Percentiles rank a stretch among this genome's conserved stretches.
Evolutionary conservation across 1,140 invertebrate genomes (phyloP).

Genomic region (Drosophila elegans): DNA sequence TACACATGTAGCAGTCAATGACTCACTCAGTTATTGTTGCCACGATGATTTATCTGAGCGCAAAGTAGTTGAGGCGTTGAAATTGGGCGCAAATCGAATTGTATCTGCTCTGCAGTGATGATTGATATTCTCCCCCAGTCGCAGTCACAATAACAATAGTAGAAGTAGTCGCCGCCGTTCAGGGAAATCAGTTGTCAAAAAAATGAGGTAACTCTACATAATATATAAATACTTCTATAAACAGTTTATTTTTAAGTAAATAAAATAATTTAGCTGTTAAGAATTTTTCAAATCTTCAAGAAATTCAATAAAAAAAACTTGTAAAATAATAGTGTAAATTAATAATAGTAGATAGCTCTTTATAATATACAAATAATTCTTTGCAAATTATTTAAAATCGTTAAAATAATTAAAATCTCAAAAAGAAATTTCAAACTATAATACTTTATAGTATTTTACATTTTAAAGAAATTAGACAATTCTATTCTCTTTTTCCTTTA

Average conservation of each 20-base stretch:
- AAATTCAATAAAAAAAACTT: neutral
- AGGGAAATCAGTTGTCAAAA: neutral
- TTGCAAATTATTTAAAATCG: neutral
- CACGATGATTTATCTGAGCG: conserved; percentile 60
- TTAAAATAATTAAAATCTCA: too few relatives aligned
- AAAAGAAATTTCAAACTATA: too few relatives aligned
- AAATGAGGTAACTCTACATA: neutral
- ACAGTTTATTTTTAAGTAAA: too few relatives aligned
- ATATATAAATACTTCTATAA: too few relatives aligned
- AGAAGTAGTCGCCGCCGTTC: neutral
- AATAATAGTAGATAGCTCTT: too few relatives aligned
- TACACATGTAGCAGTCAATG: conserved; percentile 76
- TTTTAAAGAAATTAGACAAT: too few relatives aligned
- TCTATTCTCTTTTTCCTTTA: too few relatives aligned
- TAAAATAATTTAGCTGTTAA: too few relatives aligned
- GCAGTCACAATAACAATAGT: conserved; percentile 5
- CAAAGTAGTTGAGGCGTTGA: conserved; percentile 78
- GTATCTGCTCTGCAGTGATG: conserved; percentile 43
- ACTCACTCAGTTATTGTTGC: conserved; percentile 64
- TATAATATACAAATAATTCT: neutral
- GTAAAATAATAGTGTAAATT: too few relatives aligned
- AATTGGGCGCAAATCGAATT: conserved; percentile 82
- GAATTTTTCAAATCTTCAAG: too few relatives aligned
- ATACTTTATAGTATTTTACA: too few relatives aligned
- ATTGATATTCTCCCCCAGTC: conserved; percentile 25